Base-by-base conservation (phyloP, 2,113 vertebrate species). In the Ivindomyrus marchei region DNA sequence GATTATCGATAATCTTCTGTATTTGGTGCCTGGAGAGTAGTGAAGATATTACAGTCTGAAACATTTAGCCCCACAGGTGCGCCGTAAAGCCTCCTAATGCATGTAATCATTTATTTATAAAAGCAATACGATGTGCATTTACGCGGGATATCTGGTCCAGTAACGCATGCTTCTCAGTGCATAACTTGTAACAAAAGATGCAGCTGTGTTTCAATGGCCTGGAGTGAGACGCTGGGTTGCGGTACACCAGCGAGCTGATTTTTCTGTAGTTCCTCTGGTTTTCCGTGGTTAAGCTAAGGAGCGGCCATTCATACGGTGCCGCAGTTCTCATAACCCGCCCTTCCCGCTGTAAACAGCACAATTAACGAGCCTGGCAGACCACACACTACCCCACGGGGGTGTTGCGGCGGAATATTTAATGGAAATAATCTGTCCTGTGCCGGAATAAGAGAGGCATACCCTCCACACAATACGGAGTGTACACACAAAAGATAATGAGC, bases 1-100 rank as follows among this genome's bases (percentile, higher is more conserved):
- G 74, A 80, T 80, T 80, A 80, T 80, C 74, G 36, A 42, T 80
- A 80, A 80, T 80, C 74, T 80, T 80, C 74, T 17, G 74, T 80
- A 80, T 80, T 42, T 42, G 31, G 5, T 80, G 74, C 36, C 36
- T 6, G 31, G 74, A 39, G 74, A 42, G 36, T 42, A 80, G 74
- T 42, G 74, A 80, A 80, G 36, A 80, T 80, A 80, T 39, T 80
- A 80, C n/a, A 42, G 13, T 39, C 74, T 42, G 74, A 80, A 80
- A 42, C 36, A 42, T 80, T 80, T 80, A 39, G 74, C 74, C 31
- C 74, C 74, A 42, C 74, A 80, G 74, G 74, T 80, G 74, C 2
- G 19, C 74, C 17, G 5, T 80, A 80, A 80, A 80, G 74, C 74
- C 36, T 42, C 74, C 36, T 80, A 80, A 80, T 80, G 74, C 36